These are phyloP conservation scores for Catocala nupta DNA, from an alignment of 2,888 invertebrate genomes.

Conservation along the genomic window DNA sequence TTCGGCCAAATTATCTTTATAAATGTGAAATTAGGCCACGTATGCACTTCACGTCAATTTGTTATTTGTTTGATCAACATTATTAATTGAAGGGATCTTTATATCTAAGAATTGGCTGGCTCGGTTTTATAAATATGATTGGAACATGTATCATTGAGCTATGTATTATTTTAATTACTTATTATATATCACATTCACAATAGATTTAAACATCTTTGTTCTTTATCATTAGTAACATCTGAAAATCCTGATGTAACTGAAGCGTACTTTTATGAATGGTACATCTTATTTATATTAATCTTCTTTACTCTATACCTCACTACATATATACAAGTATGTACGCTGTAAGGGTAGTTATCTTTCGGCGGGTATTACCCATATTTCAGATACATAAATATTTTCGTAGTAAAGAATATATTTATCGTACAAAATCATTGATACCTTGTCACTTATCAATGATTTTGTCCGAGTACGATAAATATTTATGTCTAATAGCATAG, in stretches of 20 bases:
- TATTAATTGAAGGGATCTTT: conserved; percentile 12
- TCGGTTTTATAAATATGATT: background rate
- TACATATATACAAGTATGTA: too few species aligned
- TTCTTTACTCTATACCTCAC: too few species aligned
- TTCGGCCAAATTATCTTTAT: conserved; percentile 46
- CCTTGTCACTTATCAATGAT: too few species aligned
- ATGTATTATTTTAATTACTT: background rate
- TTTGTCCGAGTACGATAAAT: too few species aligned
- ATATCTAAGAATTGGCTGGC: conserved; percentile 6
- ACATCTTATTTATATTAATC: too few species aligned
- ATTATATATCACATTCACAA: background rate
- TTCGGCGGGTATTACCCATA: too few species aligned
- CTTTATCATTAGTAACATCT: background rate
- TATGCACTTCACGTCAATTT: conserved; percentile 17
- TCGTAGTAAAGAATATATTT: too few species aligned
- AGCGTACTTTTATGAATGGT: background rate
- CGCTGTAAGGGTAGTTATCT: too few species aligned
- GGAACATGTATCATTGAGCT: background rate
- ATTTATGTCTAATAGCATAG: conserved; percentile 37
- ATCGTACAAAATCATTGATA: conserved; percentile 36
- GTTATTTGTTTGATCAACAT: conserved; percentile 6
- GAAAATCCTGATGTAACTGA: background rate
- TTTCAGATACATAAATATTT: too few species aligned
- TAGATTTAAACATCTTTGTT: background rate
- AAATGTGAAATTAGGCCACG: conserved; percentile 37